These are phyloP conservation scores for Polyodon spathula DNA, from an alignment of 2,113 vertebrate genomes.

Conservation along the genomic window DNA sequence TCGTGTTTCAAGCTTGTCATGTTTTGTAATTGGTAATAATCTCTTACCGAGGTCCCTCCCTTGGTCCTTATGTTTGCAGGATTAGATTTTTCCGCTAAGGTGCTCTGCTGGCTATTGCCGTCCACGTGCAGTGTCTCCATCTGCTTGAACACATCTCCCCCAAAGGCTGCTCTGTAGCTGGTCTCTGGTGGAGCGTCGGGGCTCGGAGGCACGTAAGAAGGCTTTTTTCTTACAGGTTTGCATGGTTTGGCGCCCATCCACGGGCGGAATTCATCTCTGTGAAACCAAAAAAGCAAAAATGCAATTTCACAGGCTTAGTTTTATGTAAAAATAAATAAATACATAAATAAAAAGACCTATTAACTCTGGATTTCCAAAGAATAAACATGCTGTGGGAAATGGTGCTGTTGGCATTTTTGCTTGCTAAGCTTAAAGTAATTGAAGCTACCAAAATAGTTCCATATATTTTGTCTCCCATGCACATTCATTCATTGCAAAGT, in stretches of 20 bases:
- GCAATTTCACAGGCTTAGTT: not conserved
- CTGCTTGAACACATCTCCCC: conserved; percentile 39
- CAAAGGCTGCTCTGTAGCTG: conserved; percentile 76
- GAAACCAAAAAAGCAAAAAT: conserved; percentile 10
- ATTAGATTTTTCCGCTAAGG: conserved; percentile 30
- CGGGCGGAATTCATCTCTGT: conserved; percentile 77
- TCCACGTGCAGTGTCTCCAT: conserved; percentile 30
- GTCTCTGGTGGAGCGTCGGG: conserved; percentile 60
- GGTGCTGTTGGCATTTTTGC: too few relatives aligned
- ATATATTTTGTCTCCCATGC: too few relatives aligned
- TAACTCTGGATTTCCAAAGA: too few relatives aligned
- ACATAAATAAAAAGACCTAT: too few relatives aligned
- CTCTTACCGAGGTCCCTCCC: conserved; percentile 1
- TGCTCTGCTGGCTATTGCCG: conserved; percentile 27
- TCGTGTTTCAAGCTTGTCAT: too few relatives aligned
- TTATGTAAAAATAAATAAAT: too few relatives aligned
- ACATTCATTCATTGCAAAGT: too few relatives aligned
- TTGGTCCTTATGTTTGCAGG: conserved; percentile 21
- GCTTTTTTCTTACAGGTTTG: conserved; percentile 62
- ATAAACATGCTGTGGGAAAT: too few relatives aligned
- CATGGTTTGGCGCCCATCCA: conserved; percentile 74
- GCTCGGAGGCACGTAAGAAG: conserved; percentile 50
- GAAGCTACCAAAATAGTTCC: too few relatives aligned
- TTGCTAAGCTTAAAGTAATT: too few relatives aligned
- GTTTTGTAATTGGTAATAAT: too few relatives aligned